Evolutionary conservation across 2,113 vertebrate genomes (phyloP).

Genomic region (Porphyrio hochstetteri): DNA sequence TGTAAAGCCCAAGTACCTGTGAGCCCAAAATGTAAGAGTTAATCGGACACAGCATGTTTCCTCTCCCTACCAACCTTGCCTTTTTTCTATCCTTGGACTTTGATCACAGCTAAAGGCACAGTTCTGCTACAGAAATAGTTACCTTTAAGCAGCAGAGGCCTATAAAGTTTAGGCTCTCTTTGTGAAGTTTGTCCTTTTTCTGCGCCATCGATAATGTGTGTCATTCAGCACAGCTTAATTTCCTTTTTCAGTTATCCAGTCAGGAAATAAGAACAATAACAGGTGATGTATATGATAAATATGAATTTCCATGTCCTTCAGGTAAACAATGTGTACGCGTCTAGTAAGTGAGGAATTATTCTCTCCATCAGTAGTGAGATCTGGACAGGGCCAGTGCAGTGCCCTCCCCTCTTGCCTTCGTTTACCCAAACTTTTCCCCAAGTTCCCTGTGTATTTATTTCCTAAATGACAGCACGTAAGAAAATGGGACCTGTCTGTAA

Average conservation of each 20-base stretch:
- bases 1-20: background rate
- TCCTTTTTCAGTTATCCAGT: background rate
- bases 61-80: background rate
- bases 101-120: background rate
- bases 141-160: background rate
- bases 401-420: background rate
- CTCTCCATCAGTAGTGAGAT: background rate
- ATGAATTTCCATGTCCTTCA: background rate
- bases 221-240: background rate
- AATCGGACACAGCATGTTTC: background rate
- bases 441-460: background rate
- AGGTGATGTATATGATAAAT: background rate
- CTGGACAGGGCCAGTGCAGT: background rate
- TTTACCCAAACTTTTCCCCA: background rate
- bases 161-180: background rate
- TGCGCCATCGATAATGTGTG: background rate
- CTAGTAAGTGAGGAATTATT: background rate
- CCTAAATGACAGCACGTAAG: background rate
- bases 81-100: background rate
- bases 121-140: background rate
- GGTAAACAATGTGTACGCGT: background rate
- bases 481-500: background rate
- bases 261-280: background rate
- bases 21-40: background rate
- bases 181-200: background rate